Base-by-base conservation (phyloP, 2,888 invertebrate species). In the Griposia aprilina region DNA sequence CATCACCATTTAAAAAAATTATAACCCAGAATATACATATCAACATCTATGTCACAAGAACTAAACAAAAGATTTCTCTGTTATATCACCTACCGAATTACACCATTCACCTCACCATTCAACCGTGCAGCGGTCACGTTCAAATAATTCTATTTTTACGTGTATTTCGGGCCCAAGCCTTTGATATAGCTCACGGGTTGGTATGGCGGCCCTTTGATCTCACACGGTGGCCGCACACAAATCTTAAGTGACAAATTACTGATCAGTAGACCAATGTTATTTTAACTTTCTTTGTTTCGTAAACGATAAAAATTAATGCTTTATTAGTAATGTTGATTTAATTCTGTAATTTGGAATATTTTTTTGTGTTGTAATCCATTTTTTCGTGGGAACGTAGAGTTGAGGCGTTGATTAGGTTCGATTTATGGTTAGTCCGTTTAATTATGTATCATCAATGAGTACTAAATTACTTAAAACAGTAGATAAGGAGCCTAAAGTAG, bases 191-290 rank as follows among this genome's bases (percentile, higher is more conserved):
- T 87, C 84, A 83, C 76, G 76, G 84, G 76, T 85, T 76, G 62
- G 75, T 57, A 81, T 59, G 77, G 74, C 82, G 87, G 76, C 73
- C 76, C 93, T 95, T 96, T 96, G 95, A 96, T 95, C 95, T 93
- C 74, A 4, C 90, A 85, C 91, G 95, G 95, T 94, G 95, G 94
- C 90, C 94, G 80, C 68, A 89, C 86, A 89, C 95, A 93, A 94
- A 94, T 94, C 92, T 82, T 85, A 83, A 90, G 92, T 93, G 95
- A 95, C 95, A 95, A 94, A 95, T 94, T 91, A 90, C 91, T 89
- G 89, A 90, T 93, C 89, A 82, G 79, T 80, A 82, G 87, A 92
- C 72, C 71, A 76, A 78, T 78, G 84, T 74, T 77, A 76, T 86
- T 73, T 83, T 87, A 76, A 67, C 80, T 57, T 81, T 87, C 87